Evolutionary conservation across 2,797 vertebrate species (phyloP), one percentile per base, ranked within the genome.

Genomic region (Sebastes nivosus): DNA sequence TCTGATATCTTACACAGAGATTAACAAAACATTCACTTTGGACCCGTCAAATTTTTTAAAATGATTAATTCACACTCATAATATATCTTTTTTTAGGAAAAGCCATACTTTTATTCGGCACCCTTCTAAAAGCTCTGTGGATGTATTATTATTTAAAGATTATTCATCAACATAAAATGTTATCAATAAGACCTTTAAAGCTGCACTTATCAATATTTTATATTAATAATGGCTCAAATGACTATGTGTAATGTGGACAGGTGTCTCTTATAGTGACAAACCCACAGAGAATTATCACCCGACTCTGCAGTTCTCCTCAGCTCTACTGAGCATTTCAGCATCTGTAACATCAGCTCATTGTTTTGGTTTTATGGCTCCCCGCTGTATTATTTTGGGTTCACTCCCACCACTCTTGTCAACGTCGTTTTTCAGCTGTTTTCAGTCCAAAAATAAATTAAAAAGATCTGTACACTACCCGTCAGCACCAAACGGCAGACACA

Each of bases 51-150:
- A 7, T 14, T 14, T 14, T 13, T 6, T 1, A 6, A 46, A 18
- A 46, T 46, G 16, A 18, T 46, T 46, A 46, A 18, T 46, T 46
- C 42, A 46, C 14, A 0, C 14, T 46, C 1, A 46, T 42, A 42
- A 46, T 42, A 42, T 42, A 7, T 46, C 1, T 8, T 9, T 50
- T 50, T 50, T 50, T 20, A 20, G 46, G 46, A 50, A 20, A 50
- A 0, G 46, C 46, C 3, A 50, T 50, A 50, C 46, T 50, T 50
- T 50, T 50, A 50, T 50, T 50, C 3, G 0, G 46, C 18, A 50
- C 18, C 46, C 0, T 20, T 50, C 18, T 50, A 20, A 50, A 0
- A 50, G 46, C 18, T 50, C 18, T 50, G 46, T 50, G 46, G 0
- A 2, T 42, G 46, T 50, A 50, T 50, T 50, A 50, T 20, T 50